Percentiles rank a stretch among this genome's conserved stretches.
Conservation (phyloP, 30 jellyfish, hydroid and myxozoan genomes). For the Chrysaora quinquecirrha region DNA sequence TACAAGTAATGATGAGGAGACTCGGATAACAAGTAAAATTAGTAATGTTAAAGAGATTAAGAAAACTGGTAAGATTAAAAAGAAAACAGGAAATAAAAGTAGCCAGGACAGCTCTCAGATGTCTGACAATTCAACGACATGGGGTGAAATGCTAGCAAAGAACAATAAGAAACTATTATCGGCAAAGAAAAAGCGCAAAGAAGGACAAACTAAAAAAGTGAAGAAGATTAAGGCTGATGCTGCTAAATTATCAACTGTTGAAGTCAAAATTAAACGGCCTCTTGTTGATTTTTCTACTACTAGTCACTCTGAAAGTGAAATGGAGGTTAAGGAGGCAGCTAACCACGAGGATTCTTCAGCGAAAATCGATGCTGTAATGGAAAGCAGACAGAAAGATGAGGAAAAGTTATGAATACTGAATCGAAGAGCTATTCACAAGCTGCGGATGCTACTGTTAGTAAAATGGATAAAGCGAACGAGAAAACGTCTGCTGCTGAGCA, state of each 20-base stretch:
- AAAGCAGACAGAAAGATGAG: not conserved
- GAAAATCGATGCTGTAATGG: not conserved
- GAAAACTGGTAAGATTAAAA: slow-evolving; percentile 2
- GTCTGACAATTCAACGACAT: slow-evolving; percentile 1
- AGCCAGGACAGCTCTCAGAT: slow-evolving; percentile 4
- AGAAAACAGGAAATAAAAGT: not conserved
- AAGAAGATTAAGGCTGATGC: not conserved
- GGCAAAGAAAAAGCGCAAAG: not conserved
- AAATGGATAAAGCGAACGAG: not conserved
- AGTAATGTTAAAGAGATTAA: not conserved
- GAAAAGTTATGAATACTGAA: not conserved
- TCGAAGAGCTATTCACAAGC: not conserved
- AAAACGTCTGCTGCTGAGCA: not conserved
- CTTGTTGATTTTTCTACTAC: slow-evolving; percentile 46
- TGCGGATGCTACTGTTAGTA: not conserved
- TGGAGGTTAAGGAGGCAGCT: slow-evolving; percentile 15
- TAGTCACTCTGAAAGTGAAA: slow-evolving; percentile 60
- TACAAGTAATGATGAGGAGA: not conserved
- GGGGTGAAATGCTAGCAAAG: not conserved
- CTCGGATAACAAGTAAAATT: not conserved
- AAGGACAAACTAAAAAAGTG: not conserved
- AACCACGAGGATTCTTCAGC: not conserved
- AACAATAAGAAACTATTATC: slow-evolving; percentile 5
- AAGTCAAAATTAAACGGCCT: slow-evolving; percentile 20
- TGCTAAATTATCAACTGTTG: slow-evolving; percentile 21